Conservation (phyloP, 1,140 invertebrate genomes). For the Megathymus violae region DNA sequence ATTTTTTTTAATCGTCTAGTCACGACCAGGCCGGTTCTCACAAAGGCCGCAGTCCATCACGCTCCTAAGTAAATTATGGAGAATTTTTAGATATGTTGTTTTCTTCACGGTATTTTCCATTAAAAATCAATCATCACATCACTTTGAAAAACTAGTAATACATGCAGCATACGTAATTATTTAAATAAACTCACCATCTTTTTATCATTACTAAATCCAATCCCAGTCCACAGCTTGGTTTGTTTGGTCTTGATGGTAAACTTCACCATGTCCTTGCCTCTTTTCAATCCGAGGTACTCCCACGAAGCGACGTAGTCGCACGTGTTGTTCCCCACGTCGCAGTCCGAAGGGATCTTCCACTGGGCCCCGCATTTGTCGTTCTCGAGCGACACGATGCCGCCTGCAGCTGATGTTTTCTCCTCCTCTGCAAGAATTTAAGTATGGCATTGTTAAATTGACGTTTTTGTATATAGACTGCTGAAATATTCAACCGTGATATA, state of each 20-base stretch:
- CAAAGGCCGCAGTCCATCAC: too few species aligned
- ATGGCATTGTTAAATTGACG: not conserved
- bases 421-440: conserved; percentile 69
- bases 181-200: conserved; percentile 91
- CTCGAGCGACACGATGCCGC: conserved; percentile 61
- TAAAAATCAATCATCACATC: too few species aligned
- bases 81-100: too few species aligned
- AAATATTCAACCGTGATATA: not conserved
- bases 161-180: too few species aligned
- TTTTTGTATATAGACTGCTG: not conserved
- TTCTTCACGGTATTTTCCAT: too few species aligned
- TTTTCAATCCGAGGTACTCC: conserved; percentile 89
- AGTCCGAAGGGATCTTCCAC: conserved; percentile 91
- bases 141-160: too few species aligned
- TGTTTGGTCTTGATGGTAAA: conserved; percentile 95
- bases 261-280: conserved; percentile 89
- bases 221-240: conserved; percentile 95
- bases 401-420: conserved; percentile 58
- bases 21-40: too few species aligned
- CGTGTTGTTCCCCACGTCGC: conserved; percentile 86
- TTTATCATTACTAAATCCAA: conserved; percentile 94
- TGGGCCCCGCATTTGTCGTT: conserved; percentile 88
- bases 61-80: too few species aligned
- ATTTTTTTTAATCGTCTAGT: too few species aligned
- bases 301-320: conserved; percentile 94